Evolutionary conservation across 2,113 vertebrate species (phyloP).

Genomic region (Meriones unguiculatus): DNA sequence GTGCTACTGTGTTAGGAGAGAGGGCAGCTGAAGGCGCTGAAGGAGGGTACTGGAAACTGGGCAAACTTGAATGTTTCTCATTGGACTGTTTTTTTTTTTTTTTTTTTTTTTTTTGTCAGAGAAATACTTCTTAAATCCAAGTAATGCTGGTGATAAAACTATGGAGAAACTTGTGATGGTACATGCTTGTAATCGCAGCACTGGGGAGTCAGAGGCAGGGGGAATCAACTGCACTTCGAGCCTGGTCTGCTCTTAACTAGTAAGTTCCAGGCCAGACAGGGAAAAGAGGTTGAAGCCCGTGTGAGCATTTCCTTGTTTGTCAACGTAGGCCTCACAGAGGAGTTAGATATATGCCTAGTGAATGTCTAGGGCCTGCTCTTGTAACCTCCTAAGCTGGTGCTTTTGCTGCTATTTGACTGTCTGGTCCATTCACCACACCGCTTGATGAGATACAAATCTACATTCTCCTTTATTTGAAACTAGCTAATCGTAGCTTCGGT

Average conservation of each 20-base stretch:
- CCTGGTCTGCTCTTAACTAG: not conserved
- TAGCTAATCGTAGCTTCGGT: not conserved
- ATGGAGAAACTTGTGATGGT: not conserved
- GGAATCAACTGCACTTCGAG: not conserved
- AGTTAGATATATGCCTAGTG: not conserved
- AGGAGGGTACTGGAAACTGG: not conserved
- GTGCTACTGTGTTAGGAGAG: not conserved
- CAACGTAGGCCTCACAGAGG: slow-evolving; percentile 3
- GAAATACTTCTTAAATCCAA: not conserved
- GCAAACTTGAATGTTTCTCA: not conserved
- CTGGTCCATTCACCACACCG: not conserved
- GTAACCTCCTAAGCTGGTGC: not conserved
- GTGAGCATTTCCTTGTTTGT: slow-evolving; percentile 6
- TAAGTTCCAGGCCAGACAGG: not conserved
- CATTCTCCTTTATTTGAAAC: slow-evolving; percentile 21
- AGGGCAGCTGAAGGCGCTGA: not conserved
- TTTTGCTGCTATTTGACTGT: not conserved
- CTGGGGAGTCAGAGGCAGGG: not conserved
- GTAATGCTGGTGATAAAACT: not conserved
- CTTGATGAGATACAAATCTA: not conserved
- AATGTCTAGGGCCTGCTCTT: not conserved
- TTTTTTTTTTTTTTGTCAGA: not conserved
- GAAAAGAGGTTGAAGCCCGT: not conserved
- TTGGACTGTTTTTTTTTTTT: slow-evolving; percentile 24
- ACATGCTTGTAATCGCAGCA: not conserved